Conservation (phyloP, 2,797 vertebrate species). For the Varecia variegata region DNA sequence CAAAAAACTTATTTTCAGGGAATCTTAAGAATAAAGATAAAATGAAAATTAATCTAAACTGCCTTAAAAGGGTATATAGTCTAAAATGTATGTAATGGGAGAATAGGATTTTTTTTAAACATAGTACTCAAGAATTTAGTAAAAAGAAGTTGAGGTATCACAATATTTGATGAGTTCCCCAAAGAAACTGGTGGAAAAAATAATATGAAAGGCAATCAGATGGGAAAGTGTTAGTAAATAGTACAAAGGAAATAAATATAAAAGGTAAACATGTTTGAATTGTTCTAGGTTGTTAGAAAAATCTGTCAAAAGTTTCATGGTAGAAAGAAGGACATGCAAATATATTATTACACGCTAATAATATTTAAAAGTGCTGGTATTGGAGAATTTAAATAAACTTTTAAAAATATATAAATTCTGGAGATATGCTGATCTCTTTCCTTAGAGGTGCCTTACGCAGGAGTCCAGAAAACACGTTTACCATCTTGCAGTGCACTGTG, state of each 20-base stretch:
- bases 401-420: not conserved
- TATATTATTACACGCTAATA: not conserved
- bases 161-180: not conserved
- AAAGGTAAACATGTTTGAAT: not conserved
- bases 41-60: conserved; percentile 11
- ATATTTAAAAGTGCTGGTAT: not conserved
- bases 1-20: not conserved
- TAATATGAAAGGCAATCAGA: not conserved
- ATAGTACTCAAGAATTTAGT: not conserved
- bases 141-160: not conserved
- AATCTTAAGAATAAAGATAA: not conserved
- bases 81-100: not conserved
- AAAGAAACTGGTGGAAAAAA: not conserved
- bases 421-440: not conserved
- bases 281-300: not conserved
- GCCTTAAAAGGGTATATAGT: not conserved
- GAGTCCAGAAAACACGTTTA: not conserved
- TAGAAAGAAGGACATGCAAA: not conserved
- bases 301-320: not conserved
- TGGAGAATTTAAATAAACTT: not conserved
- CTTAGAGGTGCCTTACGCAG: not conserved
- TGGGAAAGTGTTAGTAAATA: not conserved
- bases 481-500: not conserved
- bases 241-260: not conserved
- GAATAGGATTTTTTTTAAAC: not conserved